These are phyloP conservation scores for Monodelphis domestica DNA, from an alignment of 2,797 vertebrate species.

Conservation along the genomic window DNA sequence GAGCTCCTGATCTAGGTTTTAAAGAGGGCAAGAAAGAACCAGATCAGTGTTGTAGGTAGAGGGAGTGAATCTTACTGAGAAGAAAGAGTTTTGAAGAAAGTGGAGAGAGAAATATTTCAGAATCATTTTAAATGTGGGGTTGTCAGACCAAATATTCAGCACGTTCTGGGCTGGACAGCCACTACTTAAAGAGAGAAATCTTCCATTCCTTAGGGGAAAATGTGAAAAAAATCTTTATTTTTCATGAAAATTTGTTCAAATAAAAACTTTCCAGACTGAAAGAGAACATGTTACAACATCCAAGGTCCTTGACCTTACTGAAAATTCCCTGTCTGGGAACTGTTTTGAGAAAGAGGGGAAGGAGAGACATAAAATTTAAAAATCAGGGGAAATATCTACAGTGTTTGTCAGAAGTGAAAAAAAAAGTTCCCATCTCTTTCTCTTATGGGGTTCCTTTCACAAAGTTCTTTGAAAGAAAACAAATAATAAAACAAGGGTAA, in stretches of 20 bases:
- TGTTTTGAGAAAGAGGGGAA: slow-evolving; percentile 50
- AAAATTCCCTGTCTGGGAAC: slow-evolving; percentile 68
- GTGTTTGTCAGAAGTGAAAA: slow-evolving; percentile 57
- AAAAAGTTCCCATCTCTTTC: slow-evolving; percentile 62
- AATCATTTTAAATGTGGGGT: background rate
- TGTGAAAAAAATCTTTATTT: slow-evolving; percentile 51
- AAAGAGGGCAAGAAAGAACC: background rate
- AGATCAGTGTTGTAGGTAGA: background rate
- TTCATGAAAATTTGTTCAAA: slow-evolving; percentile 51
- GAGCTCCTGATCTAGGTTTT: background rate
- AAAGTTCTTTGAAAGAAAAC: slow-evolving; percentile 67
- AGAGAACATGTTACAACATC: slow-evolving; percentile 50
- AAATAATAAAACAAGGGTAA: slow-evolving; percentile 70
- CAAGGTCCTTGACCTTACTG: slow-evolving; percentile 28
- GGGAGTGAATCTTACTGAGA: background rate
- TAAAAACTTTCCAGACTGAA: slow-evolving; percentile 28
- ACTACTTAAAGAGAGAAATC: slow-evolving; percentile 23
- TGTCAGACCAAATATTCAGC: slow-evolving; percentile 19
- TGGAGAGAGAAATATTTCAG: background rate
- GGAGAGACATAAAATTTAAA: slow-evolving; percentile 71
- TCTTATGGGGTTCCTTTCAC: slow-evolving; percentile 52
- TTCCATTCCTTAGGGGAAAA: background rate
- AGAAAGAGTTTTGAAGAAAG: background rate
- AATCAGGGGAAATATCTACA: slow-evolving; percentile 77
- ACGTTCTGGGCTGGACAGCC: background rate